Evolutionary conservation across 2,113 vertebrate genomes (phyloP).

Genomic region (Ancistrus triradiatus): DNA sequence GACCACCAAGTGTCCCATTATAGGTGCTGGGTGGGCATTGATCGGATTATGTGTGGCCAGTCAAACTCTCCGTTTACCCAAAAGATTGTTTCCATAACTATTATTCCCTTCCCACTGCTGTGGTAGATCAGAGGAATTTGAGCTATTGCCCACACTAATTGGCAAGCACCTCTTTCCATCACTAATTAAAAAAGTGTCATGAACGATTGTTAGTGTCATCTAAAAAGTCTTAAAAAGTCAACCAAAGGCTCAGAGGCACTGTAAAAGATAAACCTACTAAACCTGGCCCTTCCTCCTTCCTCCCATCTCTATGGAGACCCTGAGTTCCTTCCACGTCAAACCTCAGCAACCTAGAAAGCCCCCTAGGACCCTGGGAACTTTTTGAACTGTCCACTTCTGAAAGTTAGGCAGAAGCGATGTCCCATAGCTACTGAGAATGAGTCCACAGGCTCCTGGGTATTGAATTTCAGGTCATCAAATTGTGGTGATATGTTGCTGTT

Average conservation of each 20-base stretch:
- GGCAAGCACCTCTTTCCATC: conserved; percentile 51
- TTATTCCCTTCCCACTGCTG: conserved; percentile 49
- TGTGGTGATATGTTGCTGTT: conserved; percentile 50
- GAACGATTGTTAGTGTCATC: too few relatives aligned
- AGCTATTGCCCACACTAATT: conserved; percentile 7
- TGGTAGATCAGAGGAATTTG: conserved; percentile 47
- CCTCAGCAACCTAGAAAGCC: not conserved
- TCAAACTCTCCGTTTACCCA: conserved; percentile 56
- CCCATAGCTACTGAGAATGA: conserved; percentile 52
- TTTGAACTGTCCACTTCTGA: conserved; percentile 48
- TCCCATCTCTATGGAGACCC: too few relatives aligned
- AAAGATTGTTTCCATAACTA: too few relatives aligned
- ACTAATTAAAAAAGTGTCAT: conserved; percentile 40
- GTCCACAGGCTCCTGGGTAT: conserved; percentile 56
- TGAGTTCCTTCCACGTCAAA: not conserved
- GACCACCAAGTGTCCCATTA: conserved; percentile 50
- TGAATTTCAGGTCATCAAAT: conserved; percentile 54
- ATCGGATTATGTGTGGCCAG: conserved; percentile 54
- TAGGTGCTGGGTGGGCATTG: conserved; percentile 55
- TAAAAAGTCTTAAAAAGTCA: too few relatives aligned
- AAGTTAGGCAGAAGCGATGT: conserved; percentile 38
- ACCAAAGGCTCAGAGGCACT: too few relatives aligned
- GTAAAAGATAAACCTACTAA: too few relatives aligned
- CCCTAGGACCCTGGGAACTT: conserved; percentile 38
- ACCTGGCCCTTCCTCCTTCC: too few relatives aligned